Percentiles rank a stretch among this genome's conserved stretches.
phyloP scores from a whole-genome alignment of 2,888 invertebrate genomes.

The Trachelus tabidus region DNA sequence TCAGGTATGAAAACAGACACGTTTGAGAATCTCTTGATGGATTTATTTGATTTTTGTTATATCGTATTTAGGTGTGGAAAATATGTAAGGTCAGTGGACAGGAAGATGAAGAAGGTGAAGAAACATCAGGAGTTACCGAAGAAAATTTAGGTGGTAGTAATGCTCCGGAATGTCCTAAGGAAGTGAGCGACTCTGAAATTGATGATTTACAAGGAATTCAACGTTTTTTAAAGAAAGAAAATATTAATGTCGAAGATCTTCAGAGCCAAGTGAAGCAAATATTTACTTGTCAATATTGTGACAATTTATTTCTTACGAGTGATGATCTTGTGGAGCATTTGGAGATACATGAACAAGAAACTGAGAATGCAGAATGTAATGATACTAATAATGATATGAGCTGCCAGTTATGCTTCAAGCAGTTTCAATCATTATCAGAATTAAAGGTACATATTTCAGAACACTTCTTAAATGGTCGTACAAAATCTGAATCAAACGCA shows the following conservation, averaged over 20 bases:
- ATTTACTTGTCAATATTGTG: constrained; percentile 28
- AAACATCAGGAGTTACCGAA: constrained; percentile 26
- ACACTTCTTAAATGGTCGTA: constrained; percentile 38
- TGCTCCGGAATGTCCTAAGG: neutral
- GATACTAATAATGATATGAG: constrained; percentile 26
- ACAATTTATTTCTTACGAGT: constrained; percentile 26
- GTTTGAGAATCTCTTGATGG: neutral
- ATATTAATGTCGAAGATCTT: constrained; percentile 1
- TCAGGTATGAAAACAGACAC: constrained; percentile 18
- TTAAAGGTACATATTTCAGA: constrained; percentile 46
- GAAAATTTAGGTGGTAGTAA: constrained; percentile 18
- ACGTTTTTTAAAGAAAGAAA: constrained; percentile 10
- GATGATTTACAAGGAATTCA: constrained; percentile 13
- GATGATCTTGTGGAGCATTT: constrained; percentile 25
- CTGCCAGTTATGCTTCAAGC: constrained; percentile 48
- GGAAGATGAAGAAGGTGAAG: constrained; percentile 8
- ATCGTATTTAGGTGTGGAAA: constrained; percentile 22
- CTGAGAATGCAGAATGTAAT: constrained; percentile 20
- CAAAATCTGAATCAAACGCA: constrained; percentile 16
- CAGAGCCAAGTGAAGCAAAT: constrained; percentile 6
- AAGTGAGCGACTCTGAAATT: constrained; percentile 3
- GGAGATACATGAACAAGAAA: constrained; percentile 16
- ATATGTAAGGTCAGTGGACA: constrained; percentile 24
- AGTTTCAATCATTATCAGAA: constrained; percentile 37
- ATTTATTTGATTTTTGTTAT: neutral